phyloP scores from a whole-genome alignment of 1,140 invertebrate genomes.

The Pectinophora gossypiella region DNA sequence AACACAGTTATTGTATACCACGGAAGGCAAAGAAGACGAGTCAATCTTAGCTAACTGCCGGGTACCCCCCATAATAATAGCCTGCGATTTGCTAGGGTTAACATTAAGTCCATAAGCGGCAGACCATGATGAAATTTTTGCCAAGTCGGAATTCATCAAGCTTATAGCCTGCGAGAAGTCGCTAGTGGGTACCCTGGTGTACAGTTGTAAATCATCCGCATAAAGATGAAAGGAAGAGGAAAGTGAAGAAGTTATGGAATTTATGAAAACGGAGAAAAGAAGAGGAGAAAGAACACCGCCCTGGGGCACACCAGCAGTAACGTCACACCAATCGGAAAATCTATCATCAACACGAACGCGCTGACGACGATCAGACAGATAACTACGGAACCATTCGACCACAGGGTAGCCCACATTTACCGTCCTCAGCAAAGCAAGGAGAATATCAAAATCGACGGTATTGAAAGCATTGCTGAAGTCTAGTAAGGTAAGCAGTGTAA shows the following conservation, averaged over 20 bases:
- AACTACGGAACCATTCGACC: background rate
- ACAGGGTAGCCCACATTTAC: background rate
- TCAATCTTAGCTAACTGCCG: background rate
- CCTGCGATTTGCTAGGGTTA: background rate
- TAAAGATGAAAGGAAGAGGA: background rate
- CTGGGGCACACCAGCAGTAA: slow-evolving; percentile 5
- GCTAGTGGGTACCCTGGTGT: too few species aligned
- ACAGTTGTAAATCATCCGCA: background rate
- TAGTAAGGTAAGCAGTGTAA: background rate
- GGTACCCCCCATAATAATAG: background rate
- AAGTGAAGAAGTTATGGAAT: background rate
- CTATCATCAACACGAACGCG: background rate
- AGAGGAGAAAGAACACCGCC: slow-evolving; percentile 5
- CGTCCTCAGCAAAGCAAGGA: background rate
- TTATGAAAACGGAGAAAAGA: slow-evolving; percentile 4
- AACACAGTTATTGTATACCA: background rate
- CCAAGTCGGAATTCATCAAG: background rate
- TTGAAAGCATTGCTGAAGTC: slow-evolving; percentile 1
- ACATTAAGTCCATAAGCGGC: background rate
- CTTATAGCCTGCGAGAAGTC: background rate
- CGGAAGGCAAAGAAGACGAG: background rate
- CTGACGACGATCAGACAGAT: background rate
- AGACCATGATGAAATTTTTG: background rate
- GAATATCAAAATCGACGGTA: slow-evolving; percentile 1
- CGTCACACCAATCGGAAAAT: slow-evolving; percentile 4